Percentiles rank a stretch among this genome's conserved stretches.
These are phyloP conservation scores for Diloba caeruleocephala DNA, from an alignment of 2,888 invertebrate species.

Conservation along the genomic window DNA sequence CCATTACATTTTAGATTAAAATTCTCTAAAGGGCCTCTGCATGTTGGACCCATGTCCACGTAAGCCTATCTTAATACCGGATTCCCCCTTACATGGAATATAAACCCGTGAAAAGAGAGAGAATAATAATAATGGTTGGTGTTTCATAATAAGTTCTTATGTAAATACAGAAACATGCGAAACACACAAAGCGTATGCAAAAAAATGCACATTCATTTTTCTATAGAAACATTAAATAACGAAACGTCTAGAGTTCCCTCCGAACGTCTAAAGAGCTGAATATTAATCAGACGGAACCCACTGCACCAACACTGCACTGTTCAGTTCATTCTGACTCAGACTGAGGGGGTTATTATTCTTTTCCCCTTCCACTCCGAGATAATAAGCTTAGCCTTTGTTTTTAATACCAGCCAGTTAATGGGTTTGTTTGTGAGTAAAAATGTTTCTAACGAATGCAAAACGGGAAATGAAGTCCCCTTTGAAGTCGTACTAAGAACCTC, in stretches of 20 bases:
- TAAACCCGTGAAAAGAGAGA: too few species aligned
- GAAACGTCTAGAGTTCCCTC: constrained; percentile 13
- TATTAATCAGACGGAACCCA: constrained; percentile 46
- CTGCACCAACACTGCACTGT: constrained; percentile 25
- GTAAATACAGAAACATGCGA: background rate
- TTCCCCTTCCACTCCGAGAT: constrained; percentile 38
- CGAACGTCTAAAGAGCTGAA: constrained; percentile 40
- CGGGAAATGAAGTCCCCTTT: constrained; percentile 35
- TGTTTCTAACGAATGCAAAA: constrained; percentile 38
- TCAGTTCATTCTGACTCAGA: constrained; percentile 27
- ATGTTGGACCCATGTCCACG: too few species aligned
- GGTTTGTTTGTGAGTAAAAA: constrained; percentile 44
- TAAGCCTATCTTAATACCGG: too few species aligned
- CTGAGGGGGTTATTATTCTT: constrained; percentile 46
- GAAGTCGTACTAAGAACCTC: constrained; percentile 12
- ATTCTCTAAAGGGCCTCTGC: too few species aligned
- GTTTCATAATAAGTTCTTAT: too few species aligned
- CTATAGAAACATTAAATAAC: constrained; percentile 23
- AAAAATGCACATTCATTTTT: constrained; percentile 19
- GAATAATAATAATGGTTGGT: background rate
- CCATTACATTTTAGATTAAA: too few species aligned
- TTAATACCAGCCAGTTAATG: constrained; percentile 51
- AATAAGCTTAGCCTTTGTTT: constrained; percentile 60
- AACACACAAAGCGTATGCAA: constrained; percentile 10
- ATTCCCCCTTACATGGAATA: too few species aligned